Percentiles rank a stretch among this genome's conserved stretches.
Evolutionary conservation across 2,113 vertebrate species (phyloP).

Genomic region (Heptranchias perlo): DNA sequence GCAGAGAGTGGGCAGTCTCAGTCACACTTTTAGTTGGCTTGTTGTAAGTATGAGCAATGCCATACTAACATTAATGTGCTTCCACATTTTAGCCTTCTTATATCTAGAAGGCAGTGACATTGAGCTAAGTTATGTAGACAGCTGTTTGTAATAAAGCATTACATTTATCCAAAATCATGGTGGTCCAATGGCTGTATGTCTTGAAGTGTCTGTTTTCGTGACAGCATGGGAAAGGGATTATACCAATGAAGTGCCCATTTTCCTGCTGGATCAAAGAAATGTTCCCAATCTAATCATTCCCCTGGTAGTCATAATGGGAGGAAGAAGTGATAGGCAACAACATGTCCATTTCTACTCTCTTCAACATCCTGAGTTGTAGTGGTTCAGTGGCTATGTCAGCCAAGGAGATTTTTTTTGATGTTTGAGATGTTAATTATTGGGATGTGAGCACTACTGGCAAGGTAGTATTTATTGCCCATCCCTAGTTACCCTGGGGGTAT

Average conservation of each 20-base stretch:
- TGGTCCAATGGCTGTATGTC: neutral
- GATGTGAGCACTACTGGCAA: neutral
- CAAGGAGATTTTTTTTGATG: no score
- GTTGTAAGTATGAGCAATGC: neutral
- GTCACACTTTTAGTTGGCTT: neutral
- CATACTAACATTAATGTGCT: neutral
- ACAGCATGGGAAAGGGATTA: neutral
- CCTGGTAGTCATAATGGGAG: neutral
- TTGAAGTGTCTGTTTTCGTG: neutral
- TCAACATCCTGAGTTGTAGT: neutral
- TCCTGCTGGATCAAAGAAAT: neutral
- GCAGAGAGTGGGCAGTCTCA: neutral
- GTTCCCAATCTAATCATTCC: neutral
- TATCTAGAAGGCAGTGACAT: neutral
- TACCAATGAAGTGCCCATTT: neutral
- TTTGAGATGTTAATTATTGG: no score
- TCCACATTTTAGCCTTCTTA: neutral
- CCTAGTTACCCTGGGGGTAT: neutral
- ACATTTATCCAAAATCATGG: neutral
- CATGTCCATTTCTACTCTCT: neutral
- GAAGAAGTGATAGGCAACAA: neutral
- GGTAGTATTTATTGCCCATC: neutral
- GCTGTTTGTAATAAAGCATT: neutral
- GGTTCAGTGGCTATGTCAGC: no score
- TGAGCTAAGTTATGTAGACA: neutral